phyloP scores from a whole-genome alignment of 23 tunicate genomes.

The Halocynthia roretzi region DNA sequence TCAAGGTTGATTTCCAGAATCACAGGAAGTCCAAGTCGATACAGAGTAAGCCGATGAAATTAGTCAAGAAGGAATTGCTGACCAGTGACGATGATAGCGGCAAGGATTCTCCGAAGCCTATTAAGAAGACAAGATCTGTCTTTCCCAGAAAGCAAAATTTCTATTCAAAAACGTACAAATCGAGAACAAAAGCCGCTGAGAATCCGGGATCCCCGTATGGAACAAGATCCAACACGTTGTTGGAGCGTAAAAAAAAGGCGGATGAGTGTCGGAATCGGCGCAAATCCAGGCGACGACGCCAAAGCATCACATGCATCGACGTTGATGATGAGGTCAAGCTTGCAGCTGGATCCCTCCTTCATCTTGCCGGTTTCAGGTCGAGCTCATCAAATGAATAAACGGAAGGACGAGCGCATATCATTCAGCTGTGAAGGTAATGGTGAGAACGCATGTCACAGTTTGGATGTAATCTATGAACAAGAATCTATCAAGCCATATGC shows the following conservation, averaged over 20 bases:
- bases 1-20: conserved; percentile 18
- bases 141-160: too few species aligned
- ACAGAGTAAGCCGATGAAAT: conserved; percentile 3
- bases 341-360: conserved; percentile 80
- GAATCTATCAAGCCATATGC: too few species aligned
- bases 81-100: conserved; percentile 88
- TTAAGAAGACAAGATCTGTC: background rate
- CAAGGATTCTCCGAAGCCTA: conserved; percentile 76
- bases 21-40: conserved; percentile 6
- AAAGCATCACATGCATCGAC: conserved; percentile 12
- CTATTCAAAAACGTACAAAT: background rate
- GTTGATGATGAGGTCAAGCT: conserved; percentile 54
- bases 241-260: conserved; percentile 2
- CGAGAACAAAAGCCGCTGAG: background rate
- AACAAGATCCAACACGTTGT: conserved; percentile 1
- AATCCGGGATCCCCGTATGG: conserved; percentile 16
- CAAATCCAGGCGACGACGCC: conserved; percentile 26
- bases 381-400: too few species aligned
- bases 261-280: background rate
- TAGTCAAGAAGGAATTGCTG: conserved; percentile 3
- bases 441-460: too few species aligned
- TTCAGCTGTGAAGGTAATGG: too few species aligned
- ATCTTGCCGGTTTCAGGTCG: conserved; percentile 57
- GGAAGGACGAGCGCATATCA: too few species aligned
- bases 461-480: too few species aligned